Percentiles rank a stretch among this genome's conserved stretches.
phyloP scores from a whole-genome alignment of 2,797 vertebrate species.

The Myripristis murdjan region DNA sequence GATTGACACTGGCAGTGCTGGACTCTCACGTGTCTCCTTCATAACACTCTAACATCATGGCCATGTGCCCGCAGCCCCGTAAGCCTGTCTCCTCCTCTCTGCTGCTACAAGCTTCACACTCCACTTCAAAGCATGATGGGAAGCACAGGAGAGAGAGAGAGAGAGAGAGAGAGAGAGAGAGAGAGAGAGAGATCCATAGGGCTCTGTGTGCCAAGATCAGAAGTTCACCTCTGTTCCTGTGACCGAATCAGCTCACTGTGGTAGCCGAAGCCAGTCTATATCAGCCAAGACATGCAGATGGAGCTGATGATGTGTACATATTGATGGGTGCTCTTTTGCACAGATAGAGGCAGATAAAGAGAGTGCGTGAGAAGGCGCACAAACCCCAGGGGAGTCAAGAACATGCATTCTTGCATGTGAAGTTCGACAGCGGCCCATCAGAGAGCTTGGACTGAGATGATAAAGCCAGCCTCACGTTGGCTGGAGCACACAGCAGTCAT shows the following conservation, averaged over 20 bases:
- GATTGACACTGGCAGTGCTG: no score
- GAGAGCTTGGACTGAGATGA: slow-evolving; percentile 58
- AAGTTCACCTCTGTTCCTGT: neutral
- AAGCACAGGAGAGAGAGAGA: neutral
- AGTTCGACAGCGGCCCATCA: slow-evolving; percentile 36
- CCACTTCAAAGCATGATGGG: neutral
- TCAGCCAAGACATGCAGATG: slow-evolving; percentile 27
- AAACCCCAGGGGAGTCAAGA: slow-evolving; percentile 54
- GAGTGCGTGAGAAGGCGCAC: slow-evolving; percentile 29
- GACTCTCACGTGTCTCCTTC: neutral
- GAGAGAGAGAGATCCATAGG: neutral
- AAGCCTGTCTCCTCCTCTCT: slow-evolving; percentile 21
- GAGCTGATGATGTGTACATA: slow-evolving; percentile 15
- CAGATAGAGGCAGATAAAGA: slow-evolving; percentile 58
- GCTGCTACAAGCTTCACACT: neutral
- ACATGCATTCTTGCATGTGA: slow-evolving; percentile 65
- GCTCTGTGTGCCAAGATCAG: neutral
- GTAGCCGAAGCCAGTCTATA: neutral
- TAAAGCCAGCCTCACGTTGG: slow-evolving; percentile 39
- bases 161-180: slow-evolving; percentile 5
- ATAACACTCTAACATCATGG: neutral
- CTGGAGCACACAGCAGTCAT: slow-evolving; percentile 28
- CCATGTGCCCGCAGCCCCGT: neutral
- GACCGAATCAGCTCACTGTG: neutral
- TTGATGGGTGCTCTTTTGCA: slow-evolving; percentile 48